Percentiles rank a stretch among this genome's conserved stretches.
Evolutionary conservation across 2,113 vertebrate genomes (phyloP).

Genomic region (Calidris pygmaea): DNA sequence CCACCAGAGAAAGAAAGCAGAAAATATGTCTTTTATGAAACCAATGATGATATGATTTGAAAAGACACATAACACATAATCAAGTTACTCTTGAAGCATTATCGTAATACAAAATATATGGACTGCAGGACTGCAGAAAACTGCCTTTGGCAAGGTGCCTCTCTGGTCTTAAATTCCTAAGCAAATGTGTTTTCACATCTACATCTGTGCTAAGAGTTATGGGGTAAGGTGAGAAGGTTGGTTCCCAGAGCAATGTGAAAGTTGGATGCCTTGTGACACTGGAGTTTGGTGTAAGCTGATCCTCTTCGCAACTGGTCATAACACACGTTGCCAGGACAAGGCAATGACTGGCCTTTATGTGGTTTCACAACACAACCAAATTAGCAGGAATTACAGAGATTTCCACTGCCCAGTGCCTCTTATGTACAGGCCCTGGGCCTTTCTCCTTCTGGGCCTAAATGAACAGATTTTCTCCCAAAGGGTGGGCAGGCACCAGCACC

Average conservation of each 20-base stretch:
- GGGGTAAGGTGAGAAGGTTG: not conserved
- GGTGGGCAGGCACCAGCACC: not conserved
- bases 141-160: not conserved
- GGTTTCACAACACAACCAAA: not conserved
- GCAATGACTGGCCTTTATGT: not conserved
- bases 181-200: not conserved
- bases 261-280: not conserved
- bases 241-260: not conserved
- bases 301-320: not conserved
- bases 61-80: not conserved
- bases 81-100: not conserved
- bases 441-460: not conserved
- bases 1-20: not conserved
- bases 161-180: not conserved
- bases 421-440: not conserved
- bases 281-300: not conserved
- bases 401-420: not conserved
- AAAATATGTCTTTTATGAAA: not conserved
- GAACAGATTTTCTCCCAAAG: not conserved
- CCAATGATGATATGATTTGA: not conserved
- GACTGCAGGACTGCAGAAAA: not conserved
- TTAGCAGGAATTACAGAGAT: not conserved
- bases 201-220: not conserved
- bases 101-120: not conserved
- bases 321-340: not conserved